Conservation (phyloP, 2,888 invertebrate genomes). For the Pilophorus perplexus region DNA sequence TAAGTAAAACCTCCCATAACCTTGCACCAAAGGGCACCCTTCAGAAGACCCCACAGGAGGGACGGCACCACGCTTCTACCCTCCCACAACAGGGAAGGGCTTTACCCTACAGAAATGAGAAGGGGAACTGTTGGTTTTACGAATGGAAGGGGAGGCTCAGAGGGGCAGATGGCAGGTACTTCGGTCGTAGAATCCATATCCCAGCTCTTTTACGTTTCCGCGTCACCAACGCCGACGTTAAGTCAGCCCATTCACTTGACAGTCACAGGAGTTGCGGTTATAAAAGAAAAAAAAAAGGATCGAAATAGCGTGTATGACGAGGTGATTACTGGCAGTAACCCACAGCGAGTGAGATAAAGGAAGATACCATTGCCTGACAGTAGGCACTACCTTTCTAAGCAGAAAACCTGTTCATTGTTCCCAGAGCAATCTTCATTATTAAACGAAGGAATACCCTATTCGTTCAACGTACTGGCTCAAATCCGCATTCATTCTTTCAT, state of each 20-base stretch:
- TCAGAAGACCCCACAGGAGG: slow-evolving; percentile 30
- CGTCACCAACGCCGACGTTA: not conserved
- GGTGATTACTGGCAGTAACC: not conserved
- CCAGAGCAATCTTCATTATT: too few relatives aligned
- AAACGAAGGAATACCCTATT: too few relatives aligned
- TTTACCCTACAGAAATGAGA: slow-evolving; percentile 18
- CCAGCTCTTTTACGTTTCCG: slow-evolving; percentile 7
- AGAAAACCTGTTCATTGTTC: too few relatives aligned
- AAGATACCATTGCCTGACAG: too few relatives aligned
- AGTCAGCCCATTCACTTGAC: too few relatives aligned
- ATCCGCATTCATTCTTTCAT: too few relatives aligned
- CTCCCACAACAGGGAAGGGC: slow-evolving; percentile 34
- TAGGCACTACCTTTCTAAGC: too few relatives aligned
- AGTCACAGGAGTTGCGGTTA: too few relatives aligned
- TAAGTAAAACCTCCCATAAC: slow-evolving; percentile 23
- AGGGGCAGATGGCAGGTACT: slow-evolving; percentile 23
- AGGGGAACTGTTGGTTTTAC: slow-evolving; percentile 30
- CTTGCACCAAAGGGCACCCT: slow-evolving; percentile 20
- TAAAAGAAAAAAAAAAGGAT: not conserved
- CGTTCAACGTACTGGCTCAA: too few relatives aligned
- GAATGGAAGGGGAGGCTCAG: slow-evolving; percentile 16
- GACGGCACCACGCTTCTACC: not conserved
- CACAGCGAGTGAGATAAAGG: too few relatives aligned
- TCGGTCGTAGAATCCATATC: slow-evolving; percentile 30
- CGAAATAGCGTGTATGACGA: not conserved